These are phyloP conservation scores for Tenthredo amoena DNA, from an alignment of 2,888 invertebrate genomes.

Conservation along the genomic window DNA sequence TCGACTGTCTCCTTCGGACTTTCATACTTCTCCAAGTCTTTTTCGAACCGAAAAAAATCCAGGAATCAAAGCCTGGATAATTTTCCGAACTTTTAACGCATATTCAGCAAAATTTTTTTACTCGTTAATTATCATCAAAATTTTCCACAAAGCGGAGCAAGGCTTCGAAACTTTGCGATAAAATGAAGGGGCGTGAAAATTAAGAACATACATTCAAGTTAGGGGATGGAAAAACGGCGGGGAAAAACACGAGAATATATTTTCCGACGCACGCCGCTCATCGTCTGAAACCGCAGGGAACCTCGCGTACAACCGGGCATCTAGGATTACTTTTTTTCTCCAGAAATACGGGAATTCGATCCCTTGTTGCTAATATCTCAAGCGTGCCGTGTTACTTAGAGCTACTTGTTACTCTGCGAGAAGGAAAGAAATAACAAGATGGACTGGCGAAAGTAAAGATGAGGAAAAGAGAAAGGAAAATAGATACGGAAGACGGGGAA, in stretches of 20 bases:
- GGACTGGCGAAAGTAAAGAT: neutral
- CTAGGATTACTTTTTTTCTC: slow-evolving; percentile 16
- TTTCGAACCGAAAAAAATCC: neutral
- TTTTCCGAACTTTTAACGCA: neutral
- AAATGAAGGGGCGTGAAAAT: neutral
- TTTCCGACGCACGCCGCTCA: neutral
- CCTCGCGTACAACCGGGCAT: neutral
- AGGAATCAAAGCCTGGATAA: neutral
- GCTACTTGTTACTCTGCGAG: slow-evolving; percentile 21
- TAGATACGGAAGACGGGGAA: neutral
- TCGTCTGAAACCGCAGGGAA: neutral
- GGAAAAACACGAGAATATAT: neutral
- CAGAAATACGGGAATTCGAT: slow-evolving; percentile 14
- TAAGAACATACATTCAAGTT: slow-evolving; percentile 5
- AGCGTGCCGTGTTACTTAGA: slow-evolving; percentile 13
- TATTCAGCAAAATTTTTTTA: neutral
- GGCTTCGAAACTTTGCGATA: neutral
- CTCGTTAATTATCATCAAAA: slow-evolving; percentile 13
- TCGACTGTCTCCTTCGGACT: neutral
- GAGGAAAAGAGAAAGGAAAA: neutral
- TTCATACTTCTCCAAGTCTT: neutral
- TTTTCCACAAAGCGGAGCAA: neutral
- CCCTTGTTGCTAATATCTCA: neutral
- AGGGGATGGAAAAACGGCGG: neutral
- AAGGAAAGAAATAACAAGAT: neutral